Evolutionary conservation across 2,113 vertebrate genomes (phyloP), one percentile per base, ranked within the genome.

Genomic region (Myotis yumanensis): DNA sequence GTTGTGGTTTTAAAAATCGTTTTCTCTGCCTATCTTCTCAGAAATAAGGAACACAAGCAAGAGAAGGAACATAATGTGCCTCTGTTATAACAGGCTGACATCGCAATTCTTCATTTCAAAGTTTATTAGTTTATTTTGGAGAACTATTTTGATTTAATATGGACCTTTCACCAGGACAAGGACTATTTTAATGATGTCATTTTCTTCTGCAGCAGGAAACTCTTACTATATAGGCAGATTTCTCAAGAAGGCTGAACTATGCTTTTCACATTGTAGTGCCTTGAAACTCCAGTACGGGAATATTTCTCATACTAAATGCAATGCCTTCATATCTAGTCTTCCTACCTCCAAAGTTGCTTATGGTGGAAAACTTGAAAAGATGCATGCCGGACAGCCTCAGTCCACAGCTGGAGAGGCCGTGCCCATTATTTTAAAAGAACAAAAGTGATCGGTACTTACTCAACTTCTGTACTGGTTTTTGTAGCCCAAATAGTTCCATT

Each of bases 101-200:
- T 59, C n/a, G 92, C n/a, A 64, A 32, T 86, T 75, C 20, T 64
- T 82, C 37, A 30, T 71, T 95, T 92, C 20, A 89, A 3, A 71
- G 84, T 86, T 73, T 86, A 77, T 82, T 86, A 71, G 84, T 89
- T 73, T 86, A 77, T 82, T 86, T 71, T 71, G 37, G 6, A 64
- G 43, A 37, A 82, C 69, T 6, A 69, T 15, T 86, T 89, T 75
- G 35, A 40, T 66, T 84, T 84, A 62, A 85, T 37, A 62, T 72
- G 11, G 28, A 51, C 6, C 16, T 64, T 68, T 59, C 22, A 22
- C 28, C 37, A 80, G 20, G 68, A 76, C 68, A 11, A 66, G 37
- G 46, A 87, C 51, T 82, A 69, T 76, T 54, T 89, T 76, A 71
- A 54, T 43, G 17, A n/a, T 90, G n/a, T 52, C 48, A 57, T 86